Conservation (phyloP, 2,113 vertebrate species). For the Ammodytes marinus region DNA sequence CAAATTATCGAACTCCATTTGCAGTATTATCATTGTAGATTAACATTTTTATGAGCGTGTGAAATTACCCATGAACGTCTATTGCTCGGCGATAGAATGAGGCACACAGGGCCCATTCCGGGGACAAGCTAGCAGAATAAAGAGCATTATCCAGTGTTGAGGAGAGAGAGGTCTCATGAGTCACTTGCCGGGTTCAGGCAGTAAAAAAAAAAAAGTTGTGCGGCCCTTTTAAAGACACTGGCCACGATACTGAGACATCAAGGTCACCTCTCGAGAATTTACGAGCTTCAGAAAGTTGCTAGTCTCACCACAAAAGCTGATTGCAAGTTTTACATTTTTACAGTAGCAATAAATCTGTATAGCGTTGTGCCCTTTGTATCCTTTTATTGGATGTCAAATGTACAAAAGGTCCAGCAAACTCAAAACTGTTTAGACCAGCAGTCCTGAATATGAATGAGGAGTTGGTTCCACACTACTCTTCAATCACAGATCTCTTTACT, state of each 20-base stretch:
- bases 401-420: slow-evolving; percentile 5
- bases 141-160: slow-evolving; percentile 45
- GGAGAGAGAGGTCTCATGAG: slow-evolving; percentile 16
- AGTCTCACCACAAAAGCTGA: slow-evolving; percentile 7
- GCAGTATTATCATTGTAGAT: slow-evolving; percentile 74
- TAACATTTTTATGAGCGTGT: slow-evolving; percentile 76
- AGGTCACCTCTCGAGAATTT: slow-evolving; percentile 47
- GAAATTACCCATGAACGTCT: slow-evolving; percentile 75
- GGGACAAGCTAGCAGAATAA: slow-evolving; percentile 30
- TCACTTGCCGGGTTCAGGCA: slow-evolving; percentile 34
- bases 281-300: slow-evolving; percentile 27
- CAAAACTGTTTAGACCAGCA: slow-evolving; percentile 24
- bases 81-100: slow-evolving; percentile 60
- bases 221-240: slow-evolving; percentile 30
- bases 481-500: slow-evolving; percentile 5
- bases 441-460: slow-evolving; percentile 26
- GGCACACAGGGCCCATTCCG: slow-evolving; percentile 41
- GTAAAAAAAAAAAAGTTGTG: slow-evolving; percentile 45
- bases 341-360: slow-evolving; percentile 14
- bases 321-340: slow-evolving; percentile 5
- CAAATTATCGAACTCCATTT: slow-evolving; percentile 73
- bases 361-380: background rate
- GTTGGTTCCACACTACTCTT: background rate
- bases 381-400: slow-evolving; percentile 5
- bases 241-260: slow-evolving; percentile 32